phyloP scores from a whole-genome alignment of 2,888 invertebrate genomes.

The Portevinia maculata region DNA sequence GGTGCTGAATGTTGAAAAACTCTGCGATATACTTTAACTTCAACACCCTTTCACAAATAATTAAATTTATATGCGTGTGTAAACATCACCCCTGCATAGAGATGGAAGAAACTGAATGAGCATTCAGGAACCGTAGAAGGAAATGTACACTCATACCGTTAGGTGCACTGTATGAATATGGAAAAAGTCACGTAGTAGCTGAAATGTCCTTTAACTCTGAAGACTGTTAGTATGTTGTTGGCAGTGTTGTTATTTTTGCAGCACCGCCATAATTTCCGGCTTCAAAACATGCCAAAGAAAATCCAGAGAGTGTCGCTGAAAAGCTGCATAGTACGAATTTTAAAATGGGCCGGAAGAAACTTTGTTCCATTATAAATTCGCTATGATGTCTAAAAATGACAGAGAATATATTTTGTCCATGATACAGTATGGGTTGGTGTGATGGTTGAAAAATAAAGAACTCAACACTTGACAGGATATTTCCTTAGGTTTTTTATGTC shows the following conservation, averaged over 20 bases:
- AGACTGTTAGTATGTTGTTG: constrained; percentile 36
- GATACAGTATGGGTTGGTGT: constrained; percentile 13
- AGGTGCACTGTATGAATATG: constrained; percentile 57
- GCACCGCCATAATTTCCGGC: constrained; percentile 57
- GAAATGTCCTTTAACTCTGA: constrained; percentile 48
- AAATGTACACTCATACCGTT: constrained; percentile 47
- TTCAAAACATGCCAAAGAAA: constrained; percentile 49
- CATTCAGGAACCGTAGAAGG: constrained; percentile 46
- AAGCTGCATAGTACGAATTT: constrained; percentile 28
- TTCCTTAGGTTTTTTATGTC: not conserved
- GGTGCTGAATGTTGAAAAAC: not conserved
- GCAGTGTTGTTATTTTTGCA: constrained; percentile 55
- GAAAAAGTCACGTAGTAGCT: constrained; percentile 56
- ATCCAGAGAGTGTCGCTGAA: constrained; percentile 17
- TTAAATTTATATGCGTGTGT: constrained; percentile 54
- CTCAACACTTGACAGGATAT: constrained; percentile 40
- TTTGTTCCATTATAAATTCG: constrained; percentile 55
- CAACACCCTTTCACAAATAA: constrained; percentile 57
- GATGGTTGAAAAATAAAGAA: constrained; percentile 35
- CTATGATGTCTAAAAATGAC: constrained; percentile 56
- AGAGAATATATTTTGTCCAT: constrained; percentile 29
- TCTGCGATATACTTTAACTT: constrained; percentile 42
- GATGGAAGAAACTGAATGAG: constrained; percentile 50
- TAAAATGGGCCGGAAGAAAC: constrained; percentile 2
- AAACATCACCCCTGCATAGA: constrained; percentile 12